phyloP scores from a whole-genome alignment of 1,140 invertebrate species.

The Drosophila rufa region DNA sequence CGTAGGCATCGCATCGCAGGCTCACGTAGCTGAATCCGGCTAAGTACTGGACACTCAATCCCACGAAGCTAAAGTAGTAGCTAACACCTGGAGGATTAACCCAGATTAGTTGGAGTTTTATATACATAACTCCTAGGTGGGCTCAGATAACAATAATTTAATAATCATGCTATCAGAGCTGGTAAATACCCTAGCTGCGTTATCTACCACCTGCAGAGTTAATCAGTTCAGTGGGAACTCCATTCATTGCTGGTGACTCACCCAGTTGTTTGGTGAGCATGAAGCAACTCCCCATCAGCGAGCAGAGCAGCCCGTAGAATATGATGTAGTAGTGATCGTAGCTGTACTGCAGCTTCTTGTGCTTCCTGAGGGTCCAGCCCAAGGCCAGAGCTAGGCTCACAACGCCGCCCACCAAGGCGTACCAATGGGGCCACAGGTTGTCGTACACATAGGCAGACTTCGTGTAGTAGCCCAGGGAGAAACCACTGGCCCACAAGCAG shows the following conservation, averaged over 20 bases:
- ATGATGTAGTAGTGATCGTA: slow-evolving; percentile 79
- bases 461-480: slow-evolving; percentile 73
- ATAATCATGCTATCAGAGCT: slow-evolving; percentile 7
- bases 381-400: slow-evolving; percentile 48
- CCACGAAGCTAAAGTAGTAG: slow-evolving; percentile 76
- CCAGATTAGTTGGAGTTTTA: too few relatives aligned
- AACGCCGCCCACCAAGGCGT: slow-evolving; percentile 46
- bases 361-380: slow-evolving; percentile 68
- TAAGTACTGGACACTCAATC: slow-evolving; percentile 64
- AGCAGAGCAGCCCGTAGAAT: slow-evolving; percentile 74
- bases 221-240: slow-evolving; percentile 10
- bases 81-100: slow-evolving; percentile 54
- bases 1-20: slow-evolving; percentile 62
- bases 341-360: slow-evolving; percentile 58
- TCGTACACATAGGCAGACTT: slow-evolving; percentile 77
- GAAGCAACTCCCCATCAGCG: slow-evolving; percentile 73
- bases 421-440: slow-evolving; percentile 77
- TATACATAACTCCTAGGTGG: too few relatives aligned
- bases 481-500: slow-evolving; percentile 69
- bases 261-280: slow-evolving; percentile 74
- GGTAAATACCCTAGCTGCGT: not conserved
- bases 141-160: not conserved
- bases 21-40: slow-evolving; percentile 73
- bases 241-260: slow-evolving; percentile 38
- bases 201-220: slow-evolving; percentile 3